Base-by-base conservation (phyloP, 1,140 invertebrate species). In the Aphaenogaster rudis region DNA sequence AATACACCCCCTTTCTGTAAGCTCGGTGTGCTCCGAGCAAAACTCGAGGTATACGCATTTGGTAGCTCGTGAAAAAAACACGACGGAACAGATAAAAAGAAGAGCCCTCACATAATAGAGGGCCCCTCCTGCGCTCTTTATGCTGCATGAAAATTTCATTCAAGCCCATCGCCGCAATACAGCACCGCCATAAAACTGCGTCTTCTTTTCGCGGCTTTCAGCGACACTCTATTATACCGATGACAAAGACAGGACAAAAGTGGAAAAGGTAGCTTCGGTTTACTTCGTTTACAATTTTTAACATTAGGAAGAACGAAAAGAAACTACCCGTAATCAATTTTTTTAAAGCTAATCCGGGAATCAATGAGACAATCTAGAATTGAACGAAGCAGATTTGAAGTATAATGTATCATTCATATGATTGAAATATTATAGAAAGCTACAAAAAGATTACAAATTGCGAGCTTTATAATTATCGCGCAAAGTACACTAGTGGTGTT, bases 91-190 rank as follows among this genome's bases (percentile, higher is more conserved):
- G 66, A 54, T 84, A 76, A 87, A 86, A 87, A 84, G 69, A 86
- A 69, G 66, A 69, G 66, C 21, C 66, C 50, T 87, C 80, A 48
- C 69, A 72, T 87, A 87, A 87, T 72, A 74, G 81, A 71, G 17
- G 42, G 39, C 69, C n/a, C 59, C 80, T 72, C 59, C 13, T 42
- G 69, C 57, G 79, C 59, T 87, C 61, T 87, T 87, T 64, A 87
- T 87, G 50, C 67, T 21, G 66, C 86, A 87, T 87, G 57, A 84
- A 87, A 87, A 76, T 87, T 85, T 74, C 71, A 61, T 86, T 61
- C 78, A 81, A 86, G 64, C 67, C 63, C 57, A 82, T 69, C 80
- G 48, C 64, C 52, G 64, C 64, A 61, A 81, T 81, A 71, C 64
- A 81, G 33, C 13, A 28, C 13, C 13, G 52, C 45, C 42, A 71